Evolutionary conservation across 2,113 vertebrate genomes (phyloP), one percentile per base, ranked within the genome.

Genomic region (Prionailurus viverrinus): DNA sequence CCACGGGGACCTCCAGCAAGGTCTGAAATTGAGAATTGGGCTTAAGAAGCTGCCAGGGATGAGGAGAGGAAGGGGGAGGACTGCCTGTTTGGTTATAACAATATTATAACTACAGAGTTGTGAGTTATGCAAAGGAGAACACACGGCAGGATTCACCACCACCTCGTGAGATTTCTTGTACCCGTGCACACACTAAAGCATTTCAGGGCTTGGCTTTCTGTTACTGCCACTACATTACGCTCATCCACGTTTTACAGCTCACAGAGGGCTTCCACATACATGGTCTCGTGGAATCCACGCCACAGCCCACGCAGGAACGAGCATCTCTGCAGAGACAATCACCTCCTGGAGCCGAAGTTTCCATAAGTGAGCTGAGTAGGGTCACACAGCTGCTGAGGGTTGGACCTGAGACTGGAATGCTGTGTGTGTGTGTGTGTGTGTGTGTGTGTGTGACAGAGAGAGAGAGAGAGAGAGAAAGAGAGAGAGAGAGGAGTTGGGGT

Each of bases 1-100:
- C 94, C 86, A 96, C 79, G n/a, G 79, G 78, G 86, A 89, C 86
- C 89, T 94, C 76, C 84, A 95, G 71, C 53, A 92, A 95, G 73
- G 68, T 94, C 79, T 96, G 86, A 97, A 98, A 92, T 90, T 68
- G 69, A 96, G n/a, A 92, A 87, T 91, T 82, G 55, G 45, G 31
- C 27, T 96, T 73, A 80, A 85, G 88, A 92, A 80, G 11, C 65
- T 95, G 68, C 66, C 58, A 79, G 48, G 8, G 85, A 83, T 85
- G 41, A 55, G 48, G 85, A 97, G 58, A 94, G 63, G 95, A 63
- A 51, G n/a, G 36, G 58, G 78, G 41, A 85, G 29, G n/a, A 14
- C 48, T 39, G 58, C 45, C 85, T 66, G 2, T 58, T 89, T 79
- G 61, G 36, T 81, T 91, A 90, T 39, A 95, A 83, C 13, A 82